Evolutionary conservation across 1,140 invertebrate genomes (phyloP).

Genomic region (Nebria ingens): DNA sequence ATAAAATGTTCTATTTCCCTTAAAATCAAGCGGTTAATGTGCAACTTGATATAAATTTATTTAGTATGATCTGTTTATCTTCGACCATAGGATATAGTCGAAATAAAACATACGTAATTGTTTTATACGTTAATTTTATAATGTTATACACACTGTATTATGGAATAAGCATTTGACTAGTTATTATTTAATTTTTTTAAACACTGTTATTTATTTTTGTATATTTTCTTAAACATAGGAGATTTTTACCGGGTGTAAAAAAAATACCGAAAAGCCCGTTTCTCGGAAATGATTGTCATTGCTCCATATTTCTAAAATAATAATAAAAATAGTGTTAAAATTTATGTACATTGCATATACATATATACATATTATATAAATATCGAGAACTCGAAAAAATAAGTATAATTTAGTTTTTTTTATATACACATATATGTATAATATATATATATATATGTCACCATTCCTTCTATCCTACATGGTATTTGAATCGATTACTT

Average conservation of each 20-base stretch:
- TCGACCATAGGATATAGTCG: no score
- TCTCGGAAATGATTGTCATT: slow-evolving; percentile 4
- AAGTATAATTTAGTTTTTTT: neutral
- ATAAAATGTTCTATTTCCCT: neutral
- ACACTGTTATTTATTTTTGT: neutral
- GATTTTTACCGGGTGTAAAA: no score
- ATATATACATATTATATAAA: slow-evolving; percentile 9
- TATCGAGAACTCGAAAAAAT: slow-evolving; percentile 6
- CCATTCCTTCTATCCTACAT: no score
- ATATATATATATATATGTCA: no score
- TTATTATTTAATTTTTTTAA: neutral
- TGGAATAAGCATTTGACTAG: no score
- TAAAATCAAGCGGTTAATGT: neutral
- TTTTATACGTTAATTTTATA: neutral
- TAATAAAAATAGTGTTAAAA: neutral
- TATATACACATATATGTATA: no score
- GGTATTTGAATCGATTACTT: no score
- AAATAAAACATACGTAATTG: no score
- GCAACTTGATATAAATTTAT: neutral
- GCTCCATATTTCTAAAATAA: slow-evolving; percentile 7
- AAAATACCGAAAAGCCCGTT: no score
- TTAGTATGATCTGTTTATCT: neutral
- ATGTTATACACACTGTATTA: neutral
- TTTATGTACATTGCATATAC: slow-evolving; percentile 9
- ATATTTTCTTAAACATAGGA: no score